Evolutionary conservation across 2,113 vertebrate species (phyloP).

Genomic region (Hyperoodon ampullatus): DNA sequence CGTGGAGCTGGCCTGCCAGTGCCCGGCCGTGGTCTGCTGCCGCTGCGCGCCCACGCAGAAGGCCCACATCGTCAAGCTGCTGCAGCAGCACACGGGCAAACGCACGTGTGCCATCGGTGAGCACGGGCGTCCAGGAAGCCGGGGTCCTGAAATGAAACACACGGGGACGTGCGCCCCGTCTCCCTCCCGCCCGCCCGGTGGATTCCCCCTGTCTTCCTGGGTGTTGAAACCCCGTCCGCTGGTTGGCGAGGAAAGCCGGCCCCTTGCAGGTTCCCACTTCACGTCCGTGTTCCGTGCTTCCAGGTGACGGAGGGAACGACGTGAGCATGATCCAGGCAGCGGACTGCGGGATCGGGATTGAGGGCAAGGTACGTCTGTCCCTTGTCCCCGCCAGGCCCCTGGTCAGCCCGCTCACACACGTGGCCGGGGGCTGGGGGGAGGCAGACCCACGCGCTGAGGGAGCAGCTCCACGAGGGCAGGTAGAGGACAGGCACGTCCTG

Average conservation of each 20-base stretch:
- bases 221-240: neutral
- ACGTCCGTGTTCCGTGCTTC: neutral
- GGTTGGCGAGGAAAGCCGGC: neutral
- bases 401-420: rapidly evolving
- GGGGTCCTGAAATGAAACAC: neutral
- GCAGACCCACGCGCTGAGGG: neutral
- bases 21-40: conserved; percentile 97
- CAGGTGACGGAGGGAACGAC: conserved; percentile 98
- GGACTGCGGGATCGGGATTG: conserved; percentile 93
- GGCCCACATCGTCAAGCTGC: conserved; percentile 94
- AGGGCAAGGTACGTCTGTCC: conserved; percentile 90
- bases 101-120: conserved; percentile 96
- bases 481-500: neutral
- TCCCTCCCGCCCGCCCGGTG: neutral
- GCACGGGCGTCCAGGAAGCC: neutral
- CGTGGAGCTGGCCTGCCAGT: conserved; percentile 97
- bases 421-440: neutral
- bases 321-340: conserved; percentile 99
- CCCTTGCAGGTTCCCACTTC: neutral
- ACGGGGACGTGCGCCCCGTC: rapidly evolving
- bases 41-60: conserved; percentile 98
- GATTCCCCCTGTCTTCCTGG: neutral
- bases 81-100: conserved; percentile 93
- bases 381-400: neutral
- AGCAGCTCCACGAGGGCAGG: neutral